Conservation (phyloP, 2,113 vertebrate genomes). For the Mirza zaza region DNA sequence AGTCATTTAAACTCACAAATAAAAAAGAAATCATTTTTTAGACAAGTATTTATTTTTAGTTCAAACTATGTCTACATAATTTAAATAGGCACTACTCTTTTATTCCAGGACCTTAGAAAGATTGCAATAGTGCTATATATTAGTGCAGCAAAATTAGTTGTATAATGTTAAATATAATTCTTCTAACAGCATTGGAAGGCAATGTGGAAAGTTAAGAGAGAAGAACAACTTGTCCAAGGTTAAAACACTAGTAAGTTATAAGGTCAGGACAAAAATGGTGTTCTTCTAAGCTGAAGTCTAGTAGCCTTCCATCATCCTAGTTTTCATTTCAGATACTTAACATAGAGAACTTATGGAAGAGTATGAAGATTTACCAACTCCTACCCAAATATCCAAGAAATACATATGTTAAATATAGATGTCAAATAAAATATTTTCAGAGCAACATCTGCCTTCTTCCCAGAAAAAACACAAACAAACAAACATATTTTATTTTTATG, state of each 20-base stretch:
- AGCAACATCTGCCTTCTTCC: neutral
- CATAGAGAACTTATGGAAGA: neutral
- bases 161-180: neutral
- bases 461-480: no score
- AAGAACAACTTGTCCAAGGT: neutral
- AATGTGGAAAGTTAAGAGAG: neutral
- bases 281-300: neutral
- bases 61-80: neutral
- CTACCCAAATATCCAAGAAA: neutral
- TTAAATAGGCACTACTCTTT: neutral
- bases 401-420: neutral
- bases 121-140: neutral
- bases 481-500: neutral
- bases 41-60: neutral
- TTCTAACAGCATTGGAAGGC: neutral
- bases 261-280: neutral
- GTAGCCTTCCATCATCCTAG: neutral
- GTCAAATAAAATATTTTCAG: constrained; percentile 2
- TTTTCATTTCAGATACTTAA: constrained; percentile 38
- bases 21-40: neutral
- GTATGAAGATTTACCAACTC: neutral
- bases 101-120: neutral
- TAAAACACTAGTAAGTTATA: neutral
- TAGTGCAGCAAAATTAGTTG: neutral
- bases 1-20: neutral